Base-by-base conservation (phyloP, 2,113 vertebrate species). In the Hydrolagus affinis region DNA sequence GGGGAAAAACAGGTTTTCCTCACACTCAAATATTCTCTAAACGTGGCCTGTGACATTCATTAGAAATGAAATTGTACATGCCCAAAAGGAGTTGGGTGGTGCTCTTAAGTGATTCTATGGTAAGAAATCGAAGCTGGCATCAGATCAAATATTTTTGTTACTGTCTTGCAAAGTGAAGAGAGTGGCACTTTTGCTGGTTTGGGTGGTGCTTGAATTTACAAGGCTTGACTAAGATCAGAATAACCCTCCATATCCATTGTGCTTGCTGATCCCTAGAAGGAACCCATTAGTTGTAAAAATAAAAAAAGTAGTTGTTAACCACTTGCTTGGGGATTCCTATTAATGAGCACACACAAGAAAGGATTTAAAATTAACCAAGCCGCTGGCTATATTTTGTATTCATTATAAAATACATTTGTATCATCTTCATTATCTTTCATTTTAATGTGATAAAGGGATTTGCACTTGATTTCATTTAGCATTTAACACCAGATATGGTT, bases 371-470 rank as follows among this genome's bases (percentile, higher is more conserved):
- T 17, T 28, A 17, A 11, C 60, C 25, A 80, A 80, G 76, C 76
- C 28, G 62, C 76, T 80, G 76, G 59, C 76, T 80, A 80, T 80
- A 80, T 64, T 80, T 80, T 57, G 62, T 62, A 80, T 62, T 64
- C 57, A 25, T 80, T 62, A 11, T 14, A 80, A 80, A 62, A 80
- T 80, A 6, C 59, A 80, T 80, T 80, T 59, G 17, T 28, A 62
- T 80, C n/a, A 78, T 78, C 11, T 28, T 23, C 76, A 78, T 78
- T 62, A 62, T 62, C 76, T 62, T 78, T 78, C 21, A 78, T 28
- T 62, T 80, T 64, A 25, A 62, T 80, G 76, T 80, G 76, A 17
- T 25, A 28, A 80, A 64, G 14, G 76, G n/a, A 64, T 62, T 80
- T 80, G 76, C 57, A 60, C 76, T 78, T 78, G n/a, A 80, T 80